Base-by-base conservation (phyloP, 2,888 invertebrate genomes). In the Plagiodera versicolora region DNA sequence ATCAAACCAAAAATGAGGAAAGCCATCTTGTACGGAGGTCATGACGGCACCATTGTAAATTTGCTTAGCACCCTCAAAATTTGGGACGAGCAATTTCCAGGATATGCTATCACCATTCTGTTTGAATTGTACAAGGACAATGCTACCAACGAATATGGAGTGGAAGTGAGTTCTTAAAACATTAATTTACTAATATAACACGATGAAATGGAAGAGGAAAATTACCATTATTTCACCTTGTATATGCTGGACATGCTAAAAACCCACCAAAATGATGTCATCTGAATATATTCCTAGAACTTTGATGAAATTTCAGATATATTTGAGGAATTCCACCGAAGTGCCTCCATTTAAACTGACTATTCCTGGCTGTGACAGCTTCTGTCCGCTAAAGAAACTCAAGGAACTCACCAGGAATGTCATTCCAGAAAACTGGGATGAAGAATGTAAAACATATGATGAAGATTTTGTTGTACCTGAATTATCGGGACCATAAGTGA, bases 21-120 rank as follows among this genome's bases (percentile, higher is more conserved):
- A 76, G 81, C 89, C 58, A 86, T 82, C 67, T 81, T 89, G 58
- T 90, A 88, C 71, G 83, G 87, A 0, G 90, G 88, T 0, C 92
- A 92, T 73, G 92, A 92, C 75, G 85, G 89, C 0, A 89, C 91
- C 0, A 80, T 92, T 5, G 84, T 86, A 0, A 87, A 88, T 68
- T 75, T 91, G 46, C 75, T 91, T 54, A 79, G 84, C 18, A 84
- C 87, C 0, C 75, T 92, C 35, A 83, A 85, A 46, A 81, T 89
- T 4, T 91, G 87, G 86, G 84, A 89, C 61, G 78, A 81, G 6
- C 86, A 87, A 72, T 76, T 87, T 65, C 90, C 90, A 0, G 83
- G 82, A 17, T 90, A 88, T 70, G 86, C 85, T 18, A 84, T 86
- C 11, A 85, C 87, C 76, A 79, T 84, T 0, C 74, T 90, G 48